Percentiles rank a stretch among this genome's conserved stretches.
Evolutionary conservation across 2,797 vertebrate genomes (phyloP).

Genomic region (Neosilurus hyrtlii): DNA sequence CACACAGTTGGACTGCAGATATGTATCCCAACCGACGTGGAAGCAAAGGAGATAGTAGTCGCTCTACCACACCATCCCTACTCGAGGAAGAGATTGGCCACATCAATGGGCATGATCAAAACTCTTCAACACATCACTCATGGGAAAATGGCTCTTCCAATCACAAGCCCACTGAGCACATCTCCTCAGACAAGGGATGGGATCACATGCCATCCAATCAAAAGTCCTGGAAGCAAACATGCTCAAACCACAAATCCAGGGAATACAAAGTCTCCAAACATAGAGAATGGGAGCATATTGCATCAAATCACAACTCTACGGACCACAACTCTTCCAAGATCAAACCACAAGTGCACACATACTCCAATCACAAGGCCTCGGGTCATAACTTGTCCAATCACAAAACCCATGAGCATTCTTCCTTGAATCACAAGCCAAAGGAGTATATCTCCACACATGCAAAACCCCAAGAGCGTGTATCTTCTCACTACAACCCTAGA

Average conservation of each 20-base stretch:
- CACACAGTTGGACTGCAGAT: slow-evolving; percentile 87
- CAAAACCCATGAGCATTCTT: slow-evolving; percentile 71
- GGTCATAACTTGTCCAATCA: slow-evolving; percentile 74
- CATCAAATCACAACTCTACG: slow-evolving; percentile 72
- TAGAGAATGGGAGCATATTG: slow-evolving; percentile 72
- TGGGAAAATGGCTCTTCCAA: slow-evolving; percentile 71
- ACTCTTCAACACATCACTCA: slow-evolving; percentile 70
- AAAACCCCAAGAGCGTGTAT: slow-evolving; percentile 70
- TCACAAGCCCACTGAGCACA: slow-evolving; percentile 80
- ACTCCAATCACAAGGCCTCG: slow-evolving; percentile 76
- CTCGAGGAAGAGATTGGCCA: slow-evolving; percentile 84
- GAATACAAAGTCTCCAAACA: slow-evolving; percentile 84
- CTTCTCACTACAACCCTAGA: slow-evolving; percentile 68
- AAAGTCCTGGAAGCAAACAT: slow-evolving; percentile 70
- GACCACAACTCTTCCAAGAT: slow-evolving; percentile 75
- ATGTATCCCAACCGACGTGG: slow-evolving; percentile 73
- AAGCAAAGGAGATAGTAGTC: slow-evolving; percentile 78
- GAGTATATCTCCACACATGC: slow-evolving; percentile 82
- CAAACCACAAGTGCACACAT: slow-evolving; percentile 74
- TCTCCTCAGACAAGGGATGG: slow-evolving; percentile 77
- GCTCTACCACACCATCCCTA: slow-evolving; percentile 71
- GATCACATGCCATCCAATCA: slow-evolving; percentile 70
- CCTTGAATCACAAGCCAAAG: slow-evolving; percentile 80
- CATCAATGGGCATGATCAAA: slow-evolving; percentile 81
- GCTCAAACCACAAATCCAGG: slow-evolving; percentile 73